Evolutionary conservation across 2,797 vertebrate species (phyloP).

Genomic region (Hyperoplus lanceolatus): DNA sequence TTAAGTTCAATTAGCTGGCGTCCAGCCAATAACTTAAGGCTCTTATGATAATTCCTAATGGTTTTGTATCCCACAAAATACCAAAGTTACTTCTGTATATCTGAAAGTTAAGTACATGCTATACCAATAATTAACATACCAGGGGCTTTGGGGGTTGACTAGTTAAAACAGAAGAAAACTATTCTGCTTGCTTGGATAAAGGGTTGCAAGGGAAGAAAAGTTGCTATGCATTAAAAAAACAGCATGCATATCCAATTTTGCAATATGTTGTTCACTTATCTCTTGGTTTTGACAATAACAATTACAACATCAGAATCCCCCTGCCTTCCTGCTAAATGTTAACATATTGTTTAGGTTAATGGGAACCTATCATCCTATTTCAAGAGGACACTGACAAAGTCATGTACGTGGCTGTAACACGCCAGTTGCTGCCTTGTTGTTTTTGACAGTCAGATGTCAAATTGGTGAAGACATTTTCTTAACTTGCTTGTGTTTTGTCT

Average conservation of each 20-base stretch:
- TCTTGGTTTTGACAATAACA: not conserved
- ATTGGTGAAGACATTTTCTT: no score
- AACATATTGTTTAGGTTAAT: not conserved
- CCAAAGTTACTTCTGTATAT: not conserved
- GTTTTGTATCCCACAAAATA: slow-evolving; percentile 28
- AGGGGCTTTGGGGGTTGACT: slow-evolving; percentile 3
- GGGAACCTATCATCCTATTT: not conserved
- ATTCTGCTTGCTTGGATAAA: no score
- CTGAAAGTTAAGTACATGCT: slow-evolving; percentile 21
- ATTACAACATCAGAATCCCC: not conserved
- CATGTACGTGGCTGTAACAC: no score
- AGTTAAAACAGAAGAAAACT: no score
- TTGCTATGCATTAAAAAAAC: not conserved
- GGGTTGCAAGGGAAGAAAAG: not conserved
- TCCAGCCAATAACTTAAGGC: slow-evolving; percentile 41
- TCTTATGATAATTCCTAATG: slow-evolving; percentile 36
- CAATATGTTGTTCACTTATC: not conserved
- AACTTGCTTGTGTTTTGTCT: no score
- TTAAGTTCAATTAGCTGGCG: slow-evolving; percentile 68
- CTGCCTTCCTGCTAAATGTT: not conserved
- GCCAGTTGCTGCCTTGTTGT: no score
- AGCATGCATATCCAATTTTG: not conserved
- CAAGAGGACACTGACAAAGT: no score
- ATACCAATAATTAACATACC: slow-evolving; percentile 3
- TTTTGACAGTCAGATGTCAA: no score